These are phyloP conservation scores for Carcina quercana DNA, from an alignment of 2,888 invertebrate genomes.

Conservation along the genomic window DNA sequence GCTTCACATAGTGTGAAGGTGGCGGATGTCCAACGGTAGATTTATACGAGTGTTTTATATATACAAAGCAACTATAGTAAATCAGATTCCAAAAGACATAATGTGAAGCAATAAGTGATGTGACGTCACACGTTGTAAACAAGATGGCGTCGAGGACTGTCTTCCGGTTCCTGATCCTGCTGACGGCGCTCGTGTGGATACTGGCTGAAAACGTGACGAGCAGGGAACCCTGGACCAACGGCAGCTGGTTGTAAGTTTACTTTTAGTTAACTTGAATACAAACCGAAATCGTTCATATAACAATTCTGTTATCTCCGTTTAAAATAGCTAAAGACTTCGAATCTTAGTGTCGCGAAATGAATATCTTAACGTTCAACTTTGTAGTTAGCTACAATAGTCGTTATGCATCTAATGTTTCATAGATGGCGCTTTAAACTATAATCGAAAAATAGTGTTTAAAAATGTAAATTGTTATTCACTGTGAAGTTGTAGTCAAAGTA, in stretches of 20 bases:
- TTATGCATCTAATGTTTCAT: too few species aligned
- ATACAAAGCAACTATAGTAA: not conserved
- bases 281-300: too few species aligned
- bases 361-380: too few species aligned
- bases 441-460: too few species aligned
- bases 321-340: too few species aligned
- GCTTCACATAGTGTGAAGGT: not conserved
- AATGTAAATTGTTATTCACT: too few species aligned
- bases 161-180: constrained; percentile 47
- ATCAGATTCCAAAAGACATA: not conserved
- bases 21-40: not conserved
- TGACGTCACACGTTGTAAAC: constrained; percentile 18
- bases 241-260: constrained; percentile 69
- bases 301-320: too few species aligned
- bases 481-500: too few species aligned
- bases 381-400: too few species aligned
- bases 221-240: constrained; percentile 53
- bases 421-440: too few species aligned
- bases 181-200: constrained; percentile 52
- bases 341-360: too few species aligned
- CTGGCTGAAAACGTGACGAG: constrained; percentile 32
- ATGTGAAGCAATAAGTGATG: constrained; percentile 6
- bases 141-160: constrained; percentile 52
- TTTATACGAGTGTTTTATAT: not conserved
- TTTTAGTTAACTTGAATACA: too few species aligned